Base-by-base conservation (phyloP, 2,113 vertebrate species). In the Columbina picui region DNA sequence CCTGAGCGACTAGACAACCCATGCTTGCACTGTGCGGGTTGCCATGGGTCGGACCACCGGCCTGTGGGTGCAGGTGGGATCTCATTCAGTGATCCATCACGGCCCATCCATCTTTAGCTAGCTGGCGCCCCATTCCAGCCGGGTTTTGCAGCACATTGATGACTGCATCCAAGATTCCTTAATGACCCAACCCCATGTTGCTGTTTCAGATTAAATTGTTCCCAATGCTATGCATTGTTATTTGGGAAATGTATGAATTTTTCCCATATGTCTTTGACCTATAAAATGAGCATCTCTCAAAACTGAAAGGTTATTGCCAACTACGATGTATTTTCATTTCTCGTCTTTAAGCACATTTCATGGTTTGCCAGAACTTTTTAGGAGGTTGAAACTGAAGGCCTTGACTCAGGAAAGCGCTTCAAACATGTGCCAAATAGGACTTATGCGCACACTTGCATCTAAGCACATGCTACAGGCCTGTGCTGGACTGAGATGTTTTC, bases 181-280 rank as follows among this genome's bases (percentile, higher is more conserved):
- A 69, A 59, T 0, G 43, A 36, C 82, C 70, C 84, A 78, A 27
- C 34, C 60, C 74, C 78, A 52, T 0, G 0, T 41, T 56, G 87
- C 93, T 95, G 87, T 36, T 91, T 36, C 74, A 26, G 68, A 95
- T 94, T 90, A 93, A 97, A 84, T 22, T 55, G 81, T 88, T 97
- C 84, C 87, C 87, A 89, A 83, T 0, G 17, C 76, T 89, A 30
- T 22, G 82, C 49, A 34, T 11, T 80, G 74, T 82, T 92, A 32
- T 82, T 85, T 89, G 92, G 92, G 94, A 94, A 94, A 63, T 4
- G 55, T 11, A 74, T 25, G 79, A 45, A 43, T 81, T 80, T 61
- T 71, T 84, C 92, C 92, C 93, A 88, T 90, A 75, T 89, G 91
- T 65, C 94, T 94, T 36, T 79, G 93, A 74, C 94, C 87, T 86